A percentile compares a stretch with the other conserved stretches of the same genome.
phyloP scores from a whole-genome alignment of 2,888 invertebrate genomes.

The Acrobasis suavella region DNA sequence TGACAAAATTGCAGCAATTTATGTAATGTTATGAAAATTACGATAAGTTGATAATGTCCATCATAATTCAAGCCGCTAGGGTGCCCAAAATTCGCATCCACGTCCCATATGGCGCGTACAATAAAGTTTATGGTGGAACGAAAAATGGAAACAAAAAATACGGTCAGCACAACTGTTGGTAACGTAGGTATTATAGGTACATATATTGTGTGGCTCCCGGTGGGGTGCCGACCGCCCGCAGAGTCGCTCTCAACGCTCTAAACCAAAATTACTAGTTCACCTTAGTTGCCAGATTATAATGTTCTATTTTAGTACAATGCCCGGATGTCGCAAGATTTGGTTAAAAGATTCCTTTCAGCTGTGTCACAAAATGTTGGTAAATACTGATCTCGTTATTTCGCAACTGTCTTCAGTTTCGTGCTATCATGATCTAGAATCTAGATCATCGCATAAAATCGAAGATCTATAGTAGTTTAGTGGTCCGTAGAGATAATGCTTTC shows the following conservation, averaged over 20 bases:
- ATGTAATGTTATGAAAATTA: conserved; percentile 31
- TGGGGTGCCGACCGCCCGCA: conserved; percentile 63
- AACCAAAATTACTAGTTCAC: conserved; percentile 65
- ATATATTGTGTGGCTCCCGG: conserved; percentile 57
- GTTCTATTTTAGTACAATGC: conserved; percentile 41
- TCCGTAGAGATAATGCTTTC: too few relatives aligned
- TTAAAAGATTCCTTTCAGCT: background rate
- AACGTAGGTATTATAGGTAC: conserved; percentile 54
- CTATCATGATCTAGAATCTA: too few relatives aligned
- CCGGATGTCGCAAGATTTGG: conserved; percentile 16
- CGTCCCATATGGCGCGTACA: conserved; percentile 63
- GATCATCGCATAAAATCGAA: too few relatives aligned
- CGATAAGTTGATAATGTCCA: conserved; percentile 36
- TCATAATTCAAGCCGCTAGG: conserved; percentile 51
- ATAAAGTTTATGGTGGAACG: conserved; percentile 66
- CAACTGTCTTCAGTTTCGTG: too few relatives aligned
- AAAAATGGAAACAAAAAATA: conserved; percentile 57
- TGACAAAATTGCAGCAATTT: conserved; percentile 14
- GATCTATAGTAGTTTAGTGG: too few relatives aligned
- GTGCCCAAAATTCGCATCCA: conserved; percentile 54
- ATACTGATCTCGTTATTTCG: background rate
- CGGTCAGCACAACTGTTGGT: conserved; percentile 64
- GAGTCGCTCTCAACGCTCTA: conserved; percentile 64
- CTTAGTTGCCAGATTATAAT: conserved; percentile 45
- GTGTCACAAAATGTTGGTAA: background rate